Conservation (phyloP, 2,888 invertebrate species). For the Oscheius sp. region DNA sequence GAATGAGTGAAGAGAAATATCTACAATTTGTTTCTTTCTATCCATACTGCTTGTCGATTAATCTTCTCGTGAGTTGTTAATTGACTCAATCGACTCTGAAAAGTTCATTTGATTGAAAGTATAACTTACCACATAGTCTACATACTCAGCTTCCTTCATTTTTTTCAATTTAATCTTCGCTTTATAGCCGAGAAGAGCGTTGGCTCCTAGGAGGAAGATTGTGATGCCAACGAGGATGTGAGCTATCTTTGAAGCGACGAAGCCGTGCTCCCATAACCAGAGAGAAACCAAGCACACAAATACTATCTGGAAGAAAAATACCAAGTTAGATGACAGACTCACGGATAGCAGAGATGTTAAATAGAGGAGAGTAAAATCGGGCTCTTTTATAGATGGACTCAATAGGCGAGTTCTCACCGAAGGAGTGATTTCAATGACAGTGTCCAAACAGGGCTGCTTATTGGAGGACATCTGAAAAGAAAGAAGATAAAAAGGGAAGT, state of each 20-base stretch:
- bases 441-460: slow-evolving; percentile 4
- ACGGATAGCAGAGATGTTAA: slow-evolving; percentile 6
- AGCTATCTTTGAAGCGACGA: neutral
- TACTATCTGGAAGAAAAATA: slow-evolving; percentile 7
- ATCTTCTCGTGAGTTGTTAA: slow-evolving; percentile 19
- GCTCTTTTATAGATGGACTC: slow-evolving; percentile 1
- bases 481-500: neutral
- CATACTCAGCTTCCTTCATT: slow-evolving; percentile 4
- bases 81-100: slow-evolving; percentile 16
- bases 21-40: slow-evolving; percentile 13
- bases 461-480: slow-evolving; percentile 18
- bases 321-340: neutral
- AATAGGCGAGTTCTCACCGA: slow-evolving; percentile 17
- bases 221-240: slow-evolving; percentile 5
- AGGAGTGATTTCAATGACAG: slow-evolving; percentile 13
- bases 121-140: slow-evolving; percentile 16
- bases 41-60: slow-evolving; percentile 1
- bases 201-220: slow-evolving; percentile 8
- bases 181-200: slow-evolving; percentile 1
- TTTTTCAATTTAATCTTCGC: neutral
- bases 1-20: neutral
- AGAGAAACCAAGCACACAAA: slow-evolving; percentile 12
- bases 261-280: slow-evolving; percentile 22
- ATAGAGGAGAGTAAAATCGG: slow-evolving; percentile 14
- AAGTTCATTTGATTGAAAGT: neutral